These are phyloP conservation scores for Gopherus evgoodei DNA, from an alignment of 2,113 vertebrate genomes.

Conservation along the genomic window DNA sequence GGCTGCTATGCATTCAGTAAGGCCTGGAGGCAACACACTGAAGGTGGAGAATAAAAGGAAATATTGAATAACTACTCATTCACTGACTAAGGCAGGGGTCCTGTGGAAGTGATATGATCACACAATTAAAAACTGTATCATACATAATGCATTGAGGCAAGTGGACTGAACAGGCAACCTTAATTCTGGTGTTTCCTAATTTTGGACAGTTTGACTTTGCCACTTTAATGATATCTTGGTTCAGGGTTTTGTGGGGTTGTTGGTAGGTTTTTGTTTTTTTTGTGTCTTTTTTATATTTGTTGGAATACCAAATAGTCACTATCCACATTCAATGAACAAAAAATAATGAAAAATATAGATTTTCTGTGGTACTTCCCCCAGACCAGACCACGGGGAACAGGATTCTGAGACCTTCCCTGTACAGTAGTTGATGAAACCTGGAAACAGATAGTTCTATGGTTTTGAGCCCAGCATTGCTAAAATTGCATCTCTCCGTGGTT, in stretches of 20 bases:
- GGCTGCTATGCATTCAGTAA: not conserved
- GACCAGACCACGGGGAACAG: not conserved
- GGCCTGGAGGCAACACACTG: fast-evolving
- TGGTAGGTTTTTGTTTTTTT: constrained; percentile 41
- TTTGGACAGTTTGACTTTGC: constrained; percentile 46
- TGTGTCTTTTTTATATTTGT: not conserved
- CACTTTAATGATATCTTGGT: constrained; percentile 16
- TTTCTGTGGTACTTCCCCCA: not conserved
- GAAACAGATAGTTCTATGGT: not conserved
- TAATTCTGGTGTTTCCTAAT: constrained; percentile 38
- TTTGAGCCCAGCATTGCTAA: not conserved
- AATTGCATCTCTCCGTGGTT: not conserved
- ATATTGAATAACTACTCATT: not conserved
- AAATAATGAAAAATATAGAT: not conserved
- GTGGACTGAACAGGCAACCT: constrained; percentile 11
- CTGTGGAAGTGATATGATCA: not conserved
- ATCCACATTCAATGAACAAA: not conserved
- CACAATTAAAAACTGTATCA: constrained; percentile 32
- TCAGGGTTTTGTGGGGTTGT: not conserved
- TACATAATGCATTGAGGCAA: fast-evolving
- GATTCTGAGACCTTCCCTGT: not conserved
- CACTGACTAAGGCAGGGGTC: not conserved
- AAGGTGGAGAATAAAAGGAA: not conserved
- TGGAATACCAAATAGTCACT: constrained; percentile 27
- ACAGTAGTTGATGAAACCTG: not conserved